These are phyloP conservation scores for Scolopax mira DNA, from an alignment of 2,113 vertebrate genomes.

Conservation along the genomic window DNA sequence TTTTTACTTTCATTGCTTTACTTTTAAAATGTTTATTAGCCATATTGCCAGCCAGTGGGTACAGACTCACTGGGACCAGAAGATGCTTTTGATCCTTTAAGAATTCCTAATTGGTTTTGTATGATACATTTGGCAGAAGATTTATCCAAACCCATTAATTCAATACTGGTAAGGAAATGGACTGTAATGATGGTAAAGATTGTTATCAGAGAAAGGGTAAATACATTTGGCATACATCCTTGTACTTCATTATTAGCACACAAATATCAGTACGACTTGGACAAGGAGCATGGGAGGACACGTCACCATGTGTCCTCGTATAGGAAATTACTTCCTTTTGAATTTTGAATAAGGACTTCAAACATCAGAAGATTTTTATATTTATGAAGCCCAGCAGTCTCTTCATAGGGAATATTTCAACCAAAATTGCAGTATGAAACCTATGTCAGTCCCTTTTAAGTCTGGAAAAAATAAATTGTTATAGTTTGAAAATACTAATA, in stretches of 20 bases:
- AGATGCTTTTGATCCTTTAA: constrained; percentile 53
- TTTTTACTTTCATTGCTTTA: constrained; percentile 16
- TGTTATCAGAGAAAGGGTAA: constrained; percentile 58
- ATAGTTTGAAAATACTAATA: background rate
- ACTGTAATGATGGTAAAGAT: constrained; percentile 55
- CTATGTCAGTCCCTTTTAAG: background rate
- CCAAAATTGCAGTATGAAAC: background rate
- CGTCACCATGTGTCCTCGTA: background rate
- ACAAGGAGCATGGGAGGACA: constrained; percentile 22
- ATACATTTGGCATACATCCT: constrained; percentile 63
- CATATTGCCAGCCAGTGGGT: background rate
- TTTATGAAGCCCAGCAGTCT: background rate
- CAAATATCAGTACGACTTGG: background rate
- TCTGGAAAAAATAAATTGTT: background rate
- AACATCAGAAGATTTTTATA: background rate
- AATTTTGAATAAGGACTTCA: constrained; percentile 11
- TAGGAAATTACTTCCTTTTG: background rate
- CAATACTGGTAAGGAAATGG: constrained; percentile 67
- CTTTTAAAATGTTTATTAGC: constrained; percentile 17
- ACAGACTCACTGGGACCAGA: constrained; percentile 28
- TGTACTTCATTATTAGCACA: constrained; percentile 45
- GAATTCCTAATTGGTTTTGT: constrained; percentile 65
- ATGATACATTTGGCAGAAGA: constrained; percentile 65
- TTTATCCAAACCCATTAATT: constrained; percentile 67
- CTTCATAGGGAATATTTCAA: background rate